Evolutionary conservation across 2,797 vertebrate genomes (phyloP), one percentile per base, ranked within the genome.

Genomic region (Ibycter americanus): DNA sequence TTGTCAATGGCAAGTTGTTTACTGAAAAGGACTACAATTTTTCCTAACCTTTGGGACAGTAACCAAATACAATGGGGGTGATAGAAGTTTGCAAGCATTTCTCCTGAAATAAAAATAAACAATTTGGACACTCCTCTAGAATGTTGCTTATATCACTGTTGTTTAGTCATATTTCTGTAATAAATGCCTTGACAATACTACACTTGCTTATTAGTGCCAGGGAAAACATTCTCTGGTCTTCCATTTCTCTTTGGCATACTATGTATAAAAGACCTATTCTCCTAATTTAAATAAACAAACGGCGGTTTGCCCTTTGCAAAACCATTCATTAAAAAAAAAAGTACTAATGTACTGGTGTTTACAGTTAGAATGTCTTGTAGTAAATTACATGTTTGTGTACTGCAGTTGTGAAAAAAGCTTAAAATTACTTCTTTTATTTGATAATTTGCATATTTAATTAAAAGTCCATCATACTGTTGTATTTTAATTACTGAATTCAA

Each of bases 391-490:
- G 29, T n/a, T 95, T 88, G 9, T 55, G 4, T 34, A 52, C 23
- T 54, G 15, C 7, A 65, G 25, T 55, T 84, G 8, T 40, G 38
- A 76, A 65, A 22, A 88, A 82, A 85, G 15, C 2, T 40, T 56
- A 52, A 20, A 66, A 79, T 83, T 55, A 46, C 29, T 36, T 86
- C 15, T 92, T 55, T 55, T 55, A 29, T 78, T 82, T 90, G 26
- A 83, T 88, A 23, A 86, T 96, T 95, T 94, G 12, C 38, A 88
- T 92, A 81, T 89, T 95, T 93, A 91, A 96, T 96, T 95, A 90
- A 87, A 94, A 87, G 6, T 26, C 59, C 56, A 10, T 40, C 56
- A 47, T 40, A 62, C 8, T 79, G 4, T 26, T 94, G 51, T 54
- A 83, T 83, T 68, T 82, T 89, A 85, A 72, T 91, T 81, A 40